phyloP scores from a whole-genome alignment of 53 echinoderm and acorn worm species.

The Hippasteria phrygiana region DNA sequence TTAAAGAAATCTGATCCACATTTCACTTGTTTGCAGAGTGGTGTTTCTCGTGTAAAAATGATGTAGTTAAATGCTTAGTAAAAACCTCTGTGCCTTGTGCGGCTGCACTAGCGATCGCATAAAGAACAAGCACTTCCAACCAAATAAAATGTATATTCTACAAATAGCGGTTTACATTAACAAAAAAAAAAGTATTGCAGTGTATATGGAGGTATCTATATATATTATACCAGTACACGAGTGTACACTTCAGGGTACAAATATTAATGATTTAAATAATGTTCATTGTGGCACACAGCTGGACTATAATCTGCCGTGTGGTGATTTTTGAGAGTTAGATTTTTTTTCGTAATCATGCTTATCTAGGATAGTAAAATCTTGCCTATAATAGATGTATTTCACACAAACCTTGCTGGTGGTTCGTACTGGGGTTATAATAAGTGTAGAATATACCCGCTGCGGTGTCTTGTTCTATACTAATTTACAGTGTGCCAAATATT shows the following conservation, averaged over 20 bases:
- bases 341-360: background rate
- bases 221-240: constrained; percentile 1
- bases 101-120: constrained; percentile 11
- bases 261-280: constrained; percentile 16
- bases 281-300: background rate
- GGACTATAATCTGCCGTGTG: background rate
- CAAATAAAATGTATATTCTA: constrained; percentile 49
- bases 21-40: background rate
- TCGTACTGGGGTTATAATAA: background rate
- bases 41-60: background rate
- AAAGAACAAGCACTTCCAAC: constrained; percentile 66
- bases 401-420: constrained; percentile 15
- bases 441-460: background rate
- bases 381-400: constrained; percentile 52
- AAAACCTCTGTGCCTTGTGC: constrained; percentile 63
- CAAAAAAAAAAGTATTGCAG: constrained; percentile 6
- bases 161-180: constrained; percentile 33
- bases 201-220: constrained; percentile 44
- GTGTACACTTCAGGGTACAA: constrained; percentile 31
- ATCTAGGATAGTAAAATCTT: constrained; percentile 57
- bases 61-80: background rate
- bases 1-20: background rate
- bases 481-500: constrained; percentile 37
- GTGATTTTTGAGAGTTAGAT: background rate
- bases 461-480: constrained; percentile 20